These are phyloP conservation scores for Seriola rivoliana DNA, from an alignment of 2,113 vertebrate species.

Conservation along the genomic window DNA sequence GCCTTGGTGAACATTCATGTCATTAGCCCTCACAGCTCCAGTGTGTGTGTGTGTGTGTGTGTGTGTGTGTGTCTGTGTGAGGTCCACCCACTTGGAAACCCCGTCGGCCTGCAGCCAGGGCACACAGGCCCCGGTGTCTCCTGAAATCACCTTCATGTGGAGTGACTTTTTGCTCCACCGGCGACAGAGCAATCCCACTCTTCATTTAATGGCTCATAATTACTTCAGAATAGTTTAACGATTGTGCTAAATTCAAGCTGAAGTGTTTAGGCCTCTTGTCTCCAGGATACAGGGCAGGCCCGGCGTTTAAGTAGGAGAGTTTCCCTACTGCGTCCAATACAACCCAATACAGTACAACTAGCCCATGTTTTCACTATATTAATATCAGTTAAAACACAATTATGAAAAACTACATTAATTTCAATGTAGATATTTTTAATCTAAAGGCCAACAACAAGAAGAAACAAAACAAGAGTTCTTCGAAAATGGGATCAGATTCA, in stretches of 20 bases:
- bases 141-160: constrained; percentile 79
- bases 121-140: constrained; percentile 61
- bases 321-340: constrained; percentile 20
- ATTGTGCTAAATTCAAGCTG: constrained; percentile 70
- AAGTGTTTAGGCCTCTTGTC: constrained; percentile 74
- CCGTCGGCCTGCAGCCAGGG: constrained; percentile 52
- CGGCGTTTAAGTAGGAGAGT: constrained; percentile 38
- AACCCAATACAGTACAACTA: constrained; percentile 13
- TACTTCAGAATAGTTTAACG: constrained; percentile 76
- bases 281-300: constrained; percentile 63
- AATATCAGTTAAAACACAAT: constrained; percentile 31
- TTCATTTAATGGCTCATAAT: constrained; percentile 77
- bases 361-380: constrained; percentile 46
- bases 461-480: constrained; percentile 47
- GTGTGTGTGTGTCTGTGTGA: constrained; percentile 54
- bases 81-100: constrained; percentile 54
- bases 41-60: constrained; percentile 51
- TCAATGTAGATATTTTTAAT: constrained; percentile 27
- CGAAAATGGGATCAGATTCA: constrained; percentile 51
- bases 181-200: constrained; percentile 74
- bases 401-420: constrained; percentile 44
- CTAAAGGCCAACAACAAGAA: constrained; percentile 54
- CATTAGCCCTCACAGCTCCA: constrained; percentile 62
- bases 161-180: constrained; percentile 74
- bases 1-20: constrained; percentile 69